Evolutionary conservation across 2,797 vertebrate species (phyloP).

Genomic region (Denticeps clupeoides): DNA sequence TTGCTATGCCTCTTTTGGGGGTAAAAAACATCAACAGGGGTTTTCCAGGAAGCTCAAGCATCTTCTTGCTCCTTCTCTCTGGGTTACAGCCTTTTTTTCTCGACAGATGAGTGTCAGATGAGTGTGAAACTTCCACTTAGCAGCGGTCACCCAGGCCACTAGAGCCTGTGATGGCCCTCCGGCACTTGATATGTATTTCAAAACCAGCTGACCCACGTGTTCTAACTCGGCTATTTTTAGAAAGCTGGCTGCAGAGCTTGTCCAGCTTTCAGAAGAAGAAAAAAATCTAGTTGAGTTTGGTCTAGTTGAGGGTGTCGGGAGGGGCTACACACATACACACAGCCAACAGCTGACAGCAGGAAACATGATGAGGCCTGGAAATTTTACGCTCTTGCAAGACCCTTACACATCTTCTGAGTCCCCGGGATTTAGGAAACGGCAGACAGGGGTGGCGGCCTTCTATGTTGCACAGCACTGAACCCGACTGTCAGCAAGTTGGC

Average conservation of each 20-base stretch:
- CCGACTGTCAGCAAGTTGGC: background rate
- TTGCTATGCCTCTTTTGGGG: too few relatives aligned
- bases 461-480: background rate
- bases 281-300: too few relatives aligned
- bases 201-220: constrained; percentile 58
- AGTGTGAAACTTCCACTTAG: constrained; percentile 40
- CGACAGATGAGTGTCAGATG: constrained; percentile 30
- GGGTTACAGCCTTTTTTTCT: constrained; percentile 18
- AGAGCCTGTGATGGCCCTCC: constrained; percentile 19
- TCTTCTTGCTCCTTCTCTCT: constrained; percentile 13
- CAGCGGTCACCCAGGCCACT: constrained; percentile 18
- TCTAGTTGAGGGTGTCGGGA: too few relatives aligned
- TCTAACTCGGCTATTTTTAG: constrained; percentile 55
- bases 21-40: too few relatives aligned
- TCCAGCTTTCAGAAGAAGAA: too few relatives aligned
- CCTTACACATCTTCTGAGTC: constrained; percentile 17
- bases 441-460: background rate
- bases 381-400: constrained; percentile 44
- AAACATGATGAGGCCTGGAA: constrained; percentile 16
- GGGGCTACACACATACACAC: background rate
- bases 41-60: too few relatives aligned
- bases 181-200: constrained; percentile 53
- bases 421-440: constrained; percentile 18
- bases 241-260: constrained; percentile 49
- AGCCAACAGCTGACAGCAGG: background rate